Evolutionary conservation across 2,113 vertebrate genomes (phyloP).

Genomic region (Lophochroa leadbeateri): DNA sequence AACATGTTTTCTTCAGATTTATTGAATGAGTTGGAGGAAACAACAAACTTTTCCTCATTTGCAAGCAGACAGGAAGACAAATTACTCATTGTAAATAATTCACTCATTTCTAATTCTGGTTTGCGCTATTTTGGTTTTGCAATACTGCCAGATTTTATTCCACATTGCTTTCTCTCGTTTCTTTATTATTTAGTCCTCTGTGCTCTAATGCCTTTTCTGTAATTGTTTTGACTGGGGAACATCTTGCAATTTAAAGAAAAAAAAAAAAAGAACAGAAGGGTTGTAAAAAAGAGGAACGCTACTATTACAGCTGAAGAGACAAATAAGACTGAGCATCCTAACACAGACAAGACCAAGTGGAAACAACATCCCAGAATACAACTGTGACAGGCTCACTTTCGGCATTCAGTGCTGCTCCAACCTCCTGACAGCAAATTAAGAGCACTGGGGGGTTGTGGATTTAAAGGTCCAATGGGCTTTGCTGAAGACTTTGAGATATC

Average conservation of each 20-base stretch:
- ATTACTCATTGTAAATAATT: neutral
- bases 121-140: neutral
- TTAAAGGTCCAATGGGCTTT: neutral
- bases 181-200: neutral
- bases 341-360: neutral
- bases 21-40: neutral
- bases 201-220: neutral
- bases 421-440: no score
- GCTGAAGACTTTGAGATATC: neutral
- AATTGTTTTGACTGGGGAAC: neutral
- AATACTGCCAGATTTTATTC: neutral
- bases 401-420: neutral
- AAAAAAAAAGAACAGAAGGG: neutral
- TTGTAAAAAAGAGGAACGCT: neutral
- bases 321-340: neutral
- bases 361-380: neutral
- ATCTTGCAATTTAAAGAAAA: neutral
- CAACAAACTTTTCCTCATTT: neutral
- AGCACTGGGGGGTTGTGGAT: neutral
- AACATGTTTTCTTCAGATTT: neutral
- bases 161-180: neutral
- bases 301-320: neutral
- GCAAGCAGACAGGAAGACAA: neutral
- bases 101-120: neutral
- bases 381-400: rapidly evolving